These are phyloP conservation scores for Cenopis cana DNA, from an alignment of 2,888 invertebrate species.

Conservation along the genomic window DNA sequence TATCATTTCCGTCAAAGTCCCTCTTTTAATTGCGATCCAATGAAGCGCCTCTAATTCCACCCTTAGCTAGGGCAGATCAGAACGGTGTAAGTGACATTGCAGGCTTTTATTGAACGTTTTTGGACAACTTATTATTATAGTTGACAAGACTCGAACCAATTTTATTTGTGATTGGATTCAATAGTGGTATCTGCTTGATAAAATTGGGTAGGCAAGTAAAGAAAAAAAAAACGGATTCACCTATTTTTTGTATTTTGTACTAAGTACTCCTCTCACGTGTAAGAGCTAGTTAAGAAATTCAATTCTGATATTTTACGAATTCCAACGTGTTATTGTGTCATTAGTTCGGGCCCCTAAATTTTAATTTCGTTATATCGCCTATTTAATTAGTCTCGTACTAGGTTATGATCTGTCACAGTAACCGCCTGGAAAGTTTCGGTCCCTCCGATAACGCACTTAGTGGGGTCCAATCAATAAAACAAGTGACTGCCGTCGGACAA, in stretches of 20 bases:
- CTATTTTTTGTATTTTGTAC: too few species aligned
- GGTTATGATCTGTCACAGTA: slow-evolving; percentile 19
- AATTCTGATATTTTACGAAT: too few species aligned
- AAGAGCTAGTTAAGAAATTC: too few species aligned
- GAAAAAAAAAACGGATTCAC: too few species aligned
- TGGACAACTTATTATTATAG: not conserved
- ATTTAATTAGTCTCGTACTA: not conserved
- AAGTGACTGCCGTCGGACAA: slow-evolving; percentile 58
- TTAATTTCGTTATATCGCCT: not conserved
- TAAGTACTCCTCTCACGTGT: too few species aligned
- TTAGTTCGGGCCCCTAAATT: not conserved
- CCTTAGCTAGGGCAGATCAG: slow-evolving; percentile 46
- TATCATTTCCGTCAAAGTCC: slow-evolving; percentile 62
- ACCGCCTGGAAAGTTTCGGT: slow-evolving; percentile 49
- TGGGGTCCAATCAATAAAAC: slow-evolving; percentile 66
- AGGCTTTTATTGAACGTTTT: not conserved
- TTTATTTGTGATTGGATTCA: too few species aligned
- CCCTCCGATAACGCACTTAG: slow-evolving; percentile 59
- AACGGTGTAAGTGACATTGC: slow-evolving; percentile 30
- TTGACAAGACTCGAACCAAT: not conserved
- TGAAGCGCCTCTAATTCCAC: slow-evolving; percentile 76
- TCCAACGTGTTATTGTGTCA: too few species aligned
- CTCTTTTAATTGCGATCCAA: slow-evolving; percentile 82
- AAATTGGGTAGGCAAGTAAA: too few species aligned
- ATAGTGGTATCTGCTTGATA: too few species aligned